Evolutionary conservation across 1,140 invertebrate species (phyloP).

Genomic region (Drosophila nikananu): DNA sequence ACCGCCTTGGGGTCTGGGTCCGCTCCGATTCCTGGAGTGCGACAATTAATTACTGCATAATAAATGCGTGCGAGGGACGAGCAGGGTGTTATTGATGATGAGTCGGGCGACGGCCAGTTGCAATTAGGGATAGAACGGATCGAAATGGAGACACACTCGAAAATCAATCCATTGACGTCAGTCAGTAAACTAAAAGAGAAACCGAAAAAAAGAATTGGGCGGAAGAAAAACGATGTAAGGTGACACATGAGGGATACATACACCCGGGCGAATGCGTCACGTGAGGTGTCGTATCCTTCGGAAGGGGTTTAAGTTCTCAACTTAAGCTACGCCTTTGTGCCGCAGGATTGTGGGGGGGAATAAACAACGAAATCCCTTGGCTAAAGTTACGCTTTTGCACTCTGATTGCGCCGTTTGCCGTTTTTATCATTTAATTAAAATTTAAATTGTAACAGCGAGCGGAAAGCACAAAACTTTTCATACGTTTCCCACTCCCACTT

Average conservation of each 20-base stretch:
- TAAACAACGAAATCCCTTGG: constrained; percentile 17
- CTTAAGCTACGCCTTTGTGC: constrained; percentile 37
- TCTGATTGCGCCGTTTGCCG: constrained; percentile 43
- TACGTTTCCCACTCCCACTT: background rate
- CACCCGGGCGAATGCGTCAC: constrained; percentile 46
- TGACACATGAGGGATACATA: constrained; percentile 43
- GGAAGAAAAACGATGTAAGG: constrained; percentile 23
- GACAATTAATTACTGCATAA: constrained; percentile 76
- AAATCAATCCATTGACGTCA: constrained; percentile 83
- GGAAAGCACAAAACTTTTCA: constrained; percentile 26
- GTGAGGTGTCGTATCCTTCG: constrained; percentile 38
- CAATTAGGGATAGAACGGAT: constrained; percentile 56
- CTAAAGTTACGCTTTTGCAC: constrained; percentile 43
- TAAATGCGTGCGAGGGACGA: constrained; percentile 48
- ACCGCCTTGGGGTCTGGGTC: constrained; percentile 18
- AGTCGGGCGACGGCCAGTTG: constrained; percentile 23
- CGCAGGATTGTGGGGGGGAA: constrained; percentile 5
- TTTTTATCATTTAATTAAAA: constrained; percentile 81
- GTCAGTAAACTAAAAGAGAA: constrained; percentile 26
- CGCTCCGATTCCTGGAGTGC: constrained; percentile 17
- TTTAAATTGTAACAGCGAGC: constrained; percentile 41
- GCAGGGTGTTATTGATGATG: constrained; percentile 42
- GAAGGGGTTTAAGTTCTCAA: constrained; percentile 52
- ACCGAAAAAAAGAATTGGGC: constrained; percentile 18
- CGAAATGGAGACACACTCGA: constrained; percentile 14